Conservation (phyloP, 2,113 vertebrate species). For the Megaptera novaeangliae region DNA sequence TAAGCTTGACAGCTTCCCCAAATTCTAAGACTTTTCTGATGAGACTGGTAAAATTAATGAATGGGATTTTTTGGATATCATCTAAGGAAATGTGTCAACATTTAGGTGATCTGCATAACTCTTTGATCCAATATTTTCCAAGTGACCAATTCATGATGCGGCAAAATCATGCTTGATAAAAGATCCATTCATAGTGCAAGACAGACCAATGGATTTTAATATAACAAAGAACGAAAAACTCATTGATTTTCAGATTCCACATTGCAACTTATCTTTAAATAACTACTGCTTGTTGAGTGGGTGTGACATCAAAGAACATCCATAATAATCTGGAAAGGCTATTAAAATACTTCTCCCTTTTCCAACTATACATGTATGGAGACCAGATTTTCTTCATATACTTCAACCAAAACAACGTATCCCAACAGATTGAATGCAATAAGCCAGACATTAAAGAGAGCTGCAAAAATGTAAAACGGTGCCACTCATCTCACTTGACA, state of each 20-base stretch:
- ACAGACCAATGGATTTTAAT: neutral
- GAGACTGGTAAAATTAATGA: neutral
- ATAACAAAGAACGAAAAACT: neutral
- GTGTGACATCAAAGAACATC: neutral
- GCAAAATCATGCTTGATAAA: neutral
- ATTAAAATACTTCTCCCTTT: neutral
- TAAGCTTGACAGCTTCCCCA: neutral
- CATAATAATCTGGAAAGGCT: neutral
- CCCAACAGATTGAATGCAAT: neutral
- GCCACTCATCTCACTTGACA: neutral
- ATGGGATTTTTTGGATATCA: neutral
- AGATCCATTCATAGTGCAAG: neutral
- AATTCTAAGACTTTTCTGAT: neutral
- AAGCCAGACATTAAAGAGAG: neutral
- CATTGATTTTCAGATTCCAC: neutral
- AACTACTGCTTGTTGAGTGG: neutral
- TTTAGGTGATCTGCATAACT: neutral
- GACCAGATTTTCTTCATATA: neutral
- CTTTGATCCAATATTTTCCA: neutral
- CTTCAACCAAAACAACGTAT: neutral
- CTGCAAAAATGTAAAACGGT: neutral
- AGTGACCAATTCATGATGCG: neutral
- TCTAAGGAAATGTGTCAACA: neutral
- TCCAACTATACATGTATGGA: neutral
- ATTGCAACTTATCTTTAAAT: neutral